Base-by-base conservation (phyloP, 2,113 vertebrate species). In the Triplophysa dalaica region DNA sequence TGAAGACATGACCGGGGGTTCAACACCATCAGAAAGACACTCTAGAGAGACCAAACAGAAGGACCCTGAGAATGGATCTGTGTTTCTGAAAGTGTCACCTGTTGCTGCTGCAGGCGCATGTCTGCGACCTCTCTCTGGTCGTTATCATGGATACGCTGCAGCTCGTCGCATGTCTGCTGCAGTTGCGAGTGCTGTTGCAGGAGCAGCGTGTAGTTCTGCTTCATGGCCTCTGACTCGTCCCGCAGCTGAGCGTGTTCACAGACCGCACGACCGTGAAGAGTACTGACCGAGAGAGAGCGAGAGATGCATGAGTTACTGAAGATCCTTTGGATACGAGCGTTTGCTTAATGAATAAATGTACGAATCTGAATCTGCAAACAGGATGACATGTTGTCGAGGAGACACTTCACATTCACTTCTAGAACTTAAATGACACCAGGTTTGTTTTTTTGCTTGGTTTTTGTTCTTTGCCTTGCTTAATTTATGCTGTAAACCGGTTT, bases 81-180 rank as follows among this genome's bases (percentile, higher is more conserved):
- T 21, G 24, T 24, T 8, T 33, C 24, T 72, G 13, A 7, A 9
- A 38, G 45, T 4, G 22, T 1, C 0, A 97, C 96, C 95, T 97
- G 96, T 86, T 97, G 96, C 85, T 98, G 96, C 82, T 97, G 94
- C 64, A 93, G 91, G 70, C 95, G 94, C 89, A 99, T 91, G 77
- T 98, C 95, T 0, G 94, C 92, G 4, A 95, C 93, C 86, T 98
- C 96, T 72, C 95, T 94, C 92, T 96, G 97, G 84, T 95, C 95
- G 21, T 95, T 95, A 0, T 97, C 95, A 0, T 94, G 95, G 3
- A 96, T 94, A 4, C 95, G 91, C 86, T 95, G 95, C 91, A 99
- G 94, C 84, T 98, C 97, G 87, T 98, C 97, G 65, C 95, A 98
- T 0, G 93, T 95, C 89, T 96, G 95, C 87, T 97, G 95, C 33